phyloP scores from a whole-genome alignment of 1,140 invertebrate genomes.

The Neoseiulus cucumeris region DNA sequence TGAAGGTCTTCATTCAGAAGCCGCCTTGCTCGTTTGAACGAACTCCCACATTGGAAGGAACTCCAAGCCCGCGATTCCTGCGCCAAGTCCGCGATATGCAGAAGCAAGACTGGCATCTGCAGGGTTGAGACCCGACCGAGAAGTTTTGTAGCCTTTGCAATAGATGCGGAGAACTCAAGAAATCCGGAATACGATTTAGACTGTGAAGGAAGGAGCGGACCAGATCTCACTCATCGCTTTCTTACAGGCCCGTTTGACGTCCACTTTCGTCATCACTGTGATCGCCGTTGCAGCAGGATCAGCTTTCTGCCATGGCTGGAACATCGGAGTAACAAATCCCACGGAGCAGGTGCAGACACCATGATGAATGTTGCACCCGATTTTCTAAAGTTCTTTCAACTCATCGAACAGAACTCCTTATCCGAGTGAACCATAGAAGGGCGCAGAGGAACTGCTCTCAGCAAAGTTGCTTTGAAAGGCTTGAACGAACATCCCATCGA shows the following conservation, averaged over 20 bases:
- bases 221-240: neutral
- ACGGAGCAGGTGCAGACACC: neutral
- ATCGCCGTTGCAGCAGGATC: neutral
- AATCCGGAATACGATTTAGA: too few relatives aligned
- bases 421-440: neutral
- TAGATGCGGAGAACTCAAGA: too few relatives aligned
- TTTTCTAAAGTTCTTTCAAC: neutral
- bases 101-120: too few relatives aligned
- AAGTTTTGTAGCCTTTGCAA: too few relatives aligned
- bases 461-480: neutral
- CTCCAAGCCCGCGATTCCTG: too few relatives aligned
- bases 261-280: neutral
- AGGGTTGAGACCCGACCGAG: too few relatives aligned
- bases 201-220: too few relatives aligned
- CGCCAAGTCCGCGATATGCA: too few relatives aligned
- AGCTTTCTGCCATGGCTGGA: constrained; percentile 6
- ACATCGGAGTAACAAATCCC: neutral
- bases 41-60: too few relatives aligned
- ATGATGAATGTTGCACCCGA: neutral
- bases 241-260: neutral
- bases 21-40: too few relatives aligned
- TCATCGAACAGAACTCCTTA: neutral
- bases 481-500: neutral
- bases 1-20: too few relatives aligned
- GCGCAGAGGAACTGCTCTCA: neutral